Evolutionary conservation across 2,888 invertebrate genomes (phyloP).

Genomic region (Plusia festucae): DNA sequence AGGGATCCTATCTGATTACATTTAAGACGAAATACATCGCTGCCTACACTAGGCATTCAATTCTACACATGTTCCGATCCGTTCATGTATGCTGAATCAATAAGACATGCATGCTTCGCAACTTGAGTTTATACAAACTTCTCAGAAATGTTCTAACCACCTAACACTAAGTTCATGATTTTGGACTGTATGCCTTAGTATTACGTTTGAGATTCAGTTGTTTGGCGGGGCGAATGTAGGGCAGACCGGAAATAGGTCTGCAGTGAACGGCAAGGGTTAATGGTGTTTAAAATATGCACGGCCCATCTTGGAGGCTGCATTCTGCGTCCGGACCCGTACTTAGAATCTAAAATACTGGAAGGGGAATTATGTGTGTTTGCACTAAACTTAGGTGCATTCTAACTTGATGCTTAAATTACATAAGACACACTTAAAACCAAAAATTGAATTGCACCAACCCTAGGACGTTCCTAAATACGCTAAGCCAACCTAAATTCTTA

Average conservation of each 20-base stretch:
- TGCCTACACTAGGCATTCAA: not conserved
- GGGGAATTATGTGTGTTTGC: too few relatives aligned
- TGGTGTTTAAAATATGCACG: constrained; percentile 59
- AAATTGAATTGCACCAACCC: too few relatives aligned
- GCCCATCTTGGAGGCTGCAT: constrained; percentile 46
- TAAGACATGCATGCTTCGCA: constrained; percentile 29
- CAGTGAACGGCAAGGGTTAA: constrained; percentile 47
- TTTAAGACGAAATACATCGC: constrained; percentile 12
- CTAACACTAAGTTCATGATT: not conserved
- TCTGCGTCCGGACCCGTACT: constrained; percentile 18
- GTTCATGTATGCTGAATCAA: constrained; percentile 42
- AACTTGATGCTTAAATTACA: too few relatives aligned
- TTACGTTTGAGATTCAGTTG: constrained; percentile 16
- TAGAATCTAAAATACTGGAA: constrained; percentile 33
- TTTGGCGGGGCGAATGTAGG: constrained; percentile 24
- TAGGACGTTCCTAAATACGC: too few relatives aligned
- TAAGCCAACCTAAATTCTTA: too few relatives aligned
- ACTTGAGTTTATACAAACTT: constrained; percentile 5
- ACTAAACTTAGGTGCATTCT: too few relatives aligned
- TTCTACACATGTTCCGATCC: constrained; percentile 7
- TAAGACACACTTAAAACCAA: too few relatives aligned
- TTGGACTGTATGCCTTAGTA: not conserved
- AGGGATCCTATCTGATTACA: not conserved
- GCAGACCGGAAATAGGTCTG: constrained; percentile 41
- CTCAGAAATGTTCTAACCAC: constrained; percentile 15